A percentile compares a stretch with the other conserved stretches of the same genome.
These are phyloP conservation scores for Emys orbicularis DNA, from an alignment of 2,797 vertebrate genomes.

Conservation along the genomic window DNA sequence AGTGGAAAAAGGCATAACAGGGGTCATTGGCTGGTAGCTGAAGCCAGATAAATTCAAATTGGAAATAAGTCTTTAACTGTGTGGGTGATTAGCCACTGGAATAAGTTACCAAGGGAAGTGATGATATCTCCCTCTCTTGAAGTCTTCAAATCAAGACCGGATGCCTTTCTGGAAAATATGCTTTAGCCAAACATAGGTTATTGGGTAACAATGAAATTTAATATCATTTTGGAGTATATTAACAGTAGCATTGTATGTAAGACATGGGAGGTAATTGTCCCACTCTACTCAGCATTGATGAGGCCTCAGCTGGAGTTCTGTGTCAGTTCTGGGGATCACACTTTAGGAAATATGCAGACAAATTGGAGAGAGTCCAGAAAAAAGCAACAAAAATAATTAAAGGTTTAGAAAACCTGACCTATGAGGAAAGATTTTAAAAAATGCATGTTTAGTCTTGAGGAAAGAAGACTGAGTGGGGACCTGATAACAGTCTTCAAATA, in stretches of 20 bases:
- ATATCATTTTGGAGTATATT: neutral
- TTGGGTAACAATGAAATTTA: neutral
- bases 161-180: neutral
- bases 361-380: neutral
- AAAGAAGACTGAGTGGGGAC: neutral
- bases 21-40: too few relatives aligned
- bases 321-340: neutral
- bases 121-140: neutral
- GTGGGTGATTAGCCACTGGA: too few relatives aligned
- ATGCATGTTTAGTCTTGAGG: neutral
- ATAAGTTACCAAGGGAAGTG: neutral
- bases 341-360: neutral
- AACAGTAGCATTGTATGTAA: neutral
- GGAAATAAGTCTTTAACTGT: too few relatives aligned
- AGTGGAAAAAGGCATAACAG: too few relatives aligned
- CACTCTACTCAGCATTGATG: neutral
- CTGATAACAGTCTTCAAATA: neutral
- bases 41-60: too few relatives aligned
- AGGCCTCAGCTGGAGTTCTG: neutral
- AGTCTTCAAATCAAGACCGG: neutral
- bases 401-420: neutral
- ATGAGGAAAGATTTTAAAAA: neutral
- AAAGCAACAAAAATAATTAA: neutral
- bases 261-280: neutral
- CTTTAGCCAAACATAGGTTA: neutral